Evolutionary conservation across 2,113 vertebrate genomes (phyloP).

Genomic region (Aramus guarauna): DNA sequence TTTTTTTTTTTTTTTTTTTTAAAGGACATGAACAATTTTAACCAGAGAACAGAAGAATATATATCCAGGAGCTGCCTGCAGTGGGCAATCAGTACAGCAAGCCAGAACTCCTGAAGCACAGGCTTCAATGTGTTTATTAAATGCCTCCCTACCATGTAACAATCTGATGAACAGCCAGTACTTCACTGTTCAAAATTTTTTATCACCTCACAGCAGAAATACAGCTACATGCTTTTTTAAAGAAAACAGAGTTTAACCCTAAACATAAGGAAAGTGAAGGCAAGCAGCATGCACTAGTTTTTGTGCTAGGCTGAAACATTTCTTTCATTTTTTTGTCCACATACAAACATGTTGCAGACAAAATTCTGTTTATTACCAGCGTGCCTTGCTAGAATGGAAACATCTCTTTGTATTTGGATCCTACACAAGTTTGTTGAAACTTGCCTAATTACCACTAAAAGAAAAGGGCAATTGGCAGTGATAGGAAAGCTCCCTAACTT

Average conservation of each 20-base stretch:
- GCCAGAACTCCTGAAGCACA: background rate
- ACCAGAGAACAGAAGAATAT: background rate
- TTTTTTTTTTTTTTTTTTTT: background rate
- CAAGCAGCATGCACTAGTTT: background rate
- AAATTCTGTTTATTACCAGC: background rate
- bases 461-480: background rate
- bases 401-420: background rate
- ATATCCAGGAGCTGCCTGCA: background rate
- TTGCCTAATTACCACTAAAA: background rate
- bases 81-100: background rate
- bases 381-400: background rate
- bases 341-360: background rate
- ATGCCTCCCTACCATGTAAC: background rate
- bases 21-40: background rate
- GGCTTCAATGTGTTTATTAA: background rate
- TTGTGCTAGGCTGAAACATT: background rate
- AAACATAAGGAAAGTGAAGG: background rate
- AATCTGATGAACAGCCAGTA: background rate
- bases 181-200: background rate
- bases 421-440: background rate
- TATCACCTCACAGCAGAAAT: background rate
- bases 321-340: background rate
- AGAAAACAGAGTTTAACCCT: background rate
- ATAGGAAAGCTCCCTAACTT: background rate
- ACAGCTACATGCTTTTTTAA: background rate